Base-by-base conservation (phyloP, 2,888 invertebrate genomes). In the Lasioglossum villosulum region DNA sequence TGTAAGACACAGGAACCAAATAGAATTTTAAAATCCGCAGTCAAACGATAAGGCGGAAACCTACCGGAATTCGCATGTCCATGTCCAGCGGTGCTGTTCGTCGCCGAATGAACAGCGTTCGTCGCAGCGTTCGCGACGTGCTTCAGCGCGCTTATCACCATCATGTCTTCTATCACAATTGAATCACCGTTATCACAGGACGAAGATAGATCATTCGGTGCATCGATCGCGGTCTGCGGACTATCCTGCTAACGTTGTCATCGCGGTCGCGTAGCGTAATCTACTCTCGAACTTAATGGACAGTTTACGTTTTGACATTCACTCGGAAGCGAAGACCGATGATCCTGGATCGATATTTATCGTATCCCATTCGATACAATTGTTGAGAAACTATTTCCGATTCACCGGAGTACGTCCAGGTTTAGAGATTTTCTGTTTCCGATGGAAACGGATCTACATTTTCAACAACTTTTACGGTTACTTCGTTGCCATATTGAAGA, bases 61-160 rank as follows among this genome's bases (percentile, higher is more conserved):
- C 39, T 93, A 94, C 94, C 94, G 87, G 93, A 92, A 92, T 91
- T 92, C 80, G 80, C 87, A 88, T 91, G 90, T 48, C 89, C 90
- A 76, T 93, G 91, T 70, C 90, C 92, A 74, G 90, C 88, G 74
- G 84, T 84, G 72, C 85, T 86, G 71, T 89, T 83, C 72, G 93
- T 92, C 34, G 94, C 94, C 71, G 94, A 94, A 73, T 94, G 94
- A 16, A 94, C 94, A 71, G 93, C 94, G 82, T 94, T 94, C 75
- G 93, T 94, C 56, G 94, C 94, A 73, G 94, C 94, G 71, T 91
- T 94, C 34, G 94, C 94, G 87, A 94, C 94, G 87, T 94, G 94
- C 84, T 94, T 94, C 86, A 94, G 81, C 23, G 94, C 94, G 89
- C 94, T 94, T 91, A 94, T 92, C 89, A 94, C 94, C 93, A 94